Conservation (phyloP, 2,797 vertebrate species). For the Telmatherina bonti region DNA sequence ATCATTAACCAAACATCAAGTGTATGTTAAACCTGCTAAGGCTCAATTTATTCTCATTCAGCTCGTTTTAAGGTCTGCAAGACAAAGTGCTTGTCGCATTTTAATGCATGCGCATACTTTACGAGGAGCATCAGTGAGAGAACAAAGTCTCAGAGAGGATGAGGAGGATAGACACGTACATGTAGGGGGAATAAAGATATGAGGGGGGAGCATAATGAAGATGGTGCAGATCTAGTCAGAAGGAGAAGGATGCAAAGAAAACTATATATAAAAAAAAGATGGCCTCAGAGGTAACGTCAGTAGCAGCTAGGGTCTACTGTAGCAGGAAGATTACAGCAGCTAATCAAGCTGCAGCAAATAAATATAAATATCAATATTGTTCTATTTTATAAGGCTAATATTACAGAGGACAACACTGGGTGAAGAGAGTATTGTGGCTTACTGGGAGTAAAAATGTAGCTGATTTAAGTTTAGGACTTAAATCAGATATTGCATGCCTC, state of each 20-base stretch:
- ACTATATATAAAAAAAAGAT: slow-evolving; percentile 13
- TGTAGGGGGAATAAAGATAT: slow-evolving; percentile 11
- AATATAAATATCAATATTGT: neutral
- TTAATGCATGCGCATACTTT: neutral
- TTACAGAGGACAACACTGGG: neutral
- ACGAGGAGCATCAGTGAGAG: neutral
- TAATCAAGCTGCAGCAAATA: neutral
- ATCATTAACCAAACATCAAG: slow-evolving; percentile 6
- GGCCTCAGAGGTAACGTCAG: slow-evolving; percentile 37
- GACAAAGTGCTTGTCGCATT: slow-evolving; percentile 26
- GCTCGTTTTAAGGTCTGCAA: neutral
- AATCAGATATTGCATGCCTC: neutral
- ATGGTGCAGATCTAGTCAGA: neutral
- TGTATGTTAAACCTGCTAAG: neutral
- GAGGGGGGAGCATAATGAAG: neutral
- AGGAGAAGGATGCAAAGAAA: slow-evolving; percentile 9
- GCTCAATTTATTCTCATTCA: slow-evolving; percentile 7
- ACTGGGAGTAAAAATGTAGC: neutral
- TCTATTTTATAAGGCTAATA: neutral
- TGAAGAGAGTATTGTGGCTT: neutral
- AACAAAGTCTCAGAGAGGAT: slow-evolving; percentile 25
- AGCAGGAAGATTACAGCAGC: slow-evolving; percentile 2
- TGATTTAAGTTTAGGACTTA: too few species aligned
- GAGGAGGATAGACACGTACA: neutral
- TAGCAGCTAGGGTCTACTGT: slow-evolving; percentile 2